These are phyloP conservation scores for Choreutis nemorana DNA, from an alignment of 2,888 invertebrate genomes.

Conservation along the genomic window DNA sequence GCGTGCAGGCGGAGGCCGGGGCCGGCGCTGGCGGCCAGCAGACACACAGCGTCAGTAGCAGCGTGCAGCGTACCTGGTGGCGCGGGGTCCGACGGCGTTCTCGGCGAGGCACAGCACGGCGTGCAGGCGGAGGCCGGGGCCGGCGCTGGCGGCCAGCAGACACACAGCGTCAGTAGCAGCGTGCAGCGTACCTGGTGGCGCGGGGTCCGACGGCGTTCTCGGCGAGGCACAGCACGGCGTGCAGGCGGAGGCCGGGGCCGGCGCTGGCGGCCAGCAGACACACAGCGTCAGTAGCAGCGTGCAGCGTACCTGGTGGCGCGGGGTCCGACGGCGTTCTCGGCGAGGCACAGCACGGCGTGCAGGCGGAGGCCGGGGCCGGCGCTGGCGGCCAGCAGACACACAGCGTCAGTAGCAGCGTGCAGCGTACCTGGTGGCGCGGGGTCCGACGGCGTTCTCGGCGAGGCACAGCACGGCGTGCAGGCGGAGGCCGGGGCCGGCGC, in stretches of 20 bases:
- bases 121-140: conserved; percentile 82
- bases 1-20: conserved; percentile 86
- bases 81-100: conserved; percentile 84
- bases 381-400: conserved; percentile 78
- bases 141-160: conserved; percentile 76
- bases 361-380: conserved; percentile 79
- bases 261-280: conserved; percentile 78
- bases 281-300: too few species aligned
- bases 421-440: conserved; percentile 75
- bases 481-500: conserved; percentile 76
- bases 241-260: conserved; percentile 79
- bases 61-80: conserved; percentile 77
- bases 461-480: conserved; percentile 89
- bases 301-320: conserved; percentile 75
- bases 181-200: conserved; percentile 76
- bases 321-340: conserved; percentile 90
- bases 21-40: conserved; percentile 75
- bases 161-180: too few species aligned
- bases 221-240: conserved; percentile 89
- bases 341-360: conserved; percentile 89
- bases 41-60: too few species aligned
- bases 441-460: conserved; percentile 91
- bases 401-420: too few species aligned
- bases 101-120: conserved; percentile 91
- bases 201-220: conserved; percentile 89